A percentile compares a stretch with the other conserved stretches of the same genome.
Conservation (phyloP, 2,113 vertebrate genomes). For the Eolophus roseicapilla region DNA sequence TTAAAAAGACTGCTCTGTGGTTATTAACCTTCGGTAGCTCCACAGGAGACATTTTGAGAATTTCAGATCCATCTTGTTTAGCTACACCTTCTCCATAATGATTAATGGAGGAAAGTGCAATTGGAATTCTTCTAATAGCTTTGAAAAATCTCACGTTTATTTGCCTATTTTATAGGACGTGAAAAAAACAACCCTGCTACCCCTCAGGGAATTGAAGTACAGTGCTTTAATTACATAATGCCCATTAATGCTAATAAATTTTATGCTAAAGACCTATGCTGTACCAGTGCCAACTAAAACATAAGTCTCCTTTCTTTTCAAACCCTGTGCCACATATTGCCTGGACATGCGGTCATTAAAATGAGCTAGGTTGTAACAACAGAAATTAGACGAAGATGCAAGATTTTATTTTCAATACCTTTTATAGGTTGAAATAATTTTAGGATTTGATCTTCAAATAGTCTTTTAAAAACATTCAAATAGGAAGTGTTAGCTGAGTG, state of each 20-base stretch:
- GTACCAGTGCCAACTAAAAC: not conserved
- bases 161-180: not conserved
- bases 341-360: not conserved
- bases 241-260: conserved; percentile 33
- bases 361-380: not conserved
- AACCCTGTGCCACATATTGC: not conserved
- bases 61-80: not conserved
- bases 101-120: not conserved
- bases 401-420: not conserved
- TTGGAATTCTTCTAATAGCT: not conserved
- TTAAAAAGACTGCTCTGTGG: not conserved
- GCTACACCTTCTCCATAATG: not conserved
- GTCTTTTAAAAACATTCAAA: not conserved
- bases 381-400: not conserved
- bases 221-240: conserved; percentile 29
- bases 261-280: not conserved
- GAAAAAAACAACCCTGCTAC: not conserved
- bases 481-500: not conserved
- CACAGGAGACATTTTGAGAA: conserved; percentile 28
- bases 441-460: not conserved
- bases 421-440: not conserved
- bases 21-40: not conserved
- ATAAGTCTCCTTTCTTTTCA: not conserved
- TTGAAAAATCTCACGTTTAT: not conserved
- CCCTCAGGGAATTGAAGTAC: conserved; percentile 8